Conservation (phyloP, 2,888 invertebrate genomes). For the Galerucella pusilla region DNA sequence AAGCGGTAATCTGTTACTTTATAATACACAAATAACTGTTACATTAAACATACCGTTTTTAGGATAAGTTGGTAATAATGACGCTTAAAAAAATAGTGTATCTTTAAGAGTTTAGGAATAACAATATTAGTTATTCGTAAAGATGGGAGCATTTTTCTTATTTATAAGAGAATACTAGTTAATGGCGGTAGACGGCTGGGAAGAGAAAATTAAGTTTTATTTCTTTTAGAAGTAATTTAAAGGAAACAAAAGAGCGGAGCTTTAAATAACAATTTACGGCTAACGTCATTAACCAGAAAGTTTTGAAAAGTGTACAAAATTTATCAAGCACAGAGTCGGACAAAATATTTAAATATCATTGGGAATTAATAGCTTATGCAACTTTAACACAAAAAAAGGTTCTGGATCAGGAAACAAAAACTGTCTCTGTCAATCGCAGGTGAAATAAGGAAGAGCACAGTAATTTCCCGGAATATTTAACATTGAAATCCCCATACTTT, state of each 20-base stretch:
- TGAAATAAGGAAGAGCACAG: no score
- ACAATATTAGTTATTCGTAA: neutral
- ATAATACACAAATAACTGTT: no score
- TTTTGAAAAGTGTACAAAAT: constrained; percentile 9
- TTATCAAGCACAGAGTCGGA: constrained; percentile 6
- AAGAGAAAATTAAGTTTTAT: constrained; percentile 9
- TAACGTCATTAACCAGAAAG: constrained; percentile 9
- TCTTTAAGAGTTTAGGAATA: no score
- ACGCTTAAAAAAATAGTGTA: no score
- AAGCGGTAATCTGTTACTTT: no score
- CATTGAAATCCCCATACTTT: no score
- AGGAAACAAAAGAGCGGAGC: neutral
- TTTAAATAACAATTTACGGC: constrained; percentile 18
- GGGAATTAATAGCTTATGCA: neutral
- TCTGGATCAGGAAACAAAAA: no score
- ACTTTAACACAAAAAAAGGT: no score
- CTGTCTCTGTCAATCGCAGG: no score
- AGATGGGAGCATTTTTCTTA: neutral
- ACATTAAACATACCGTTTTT: no score
- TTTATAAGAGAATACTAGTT: neutral
- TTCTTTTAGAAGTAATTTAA: constrained; percentile 4
- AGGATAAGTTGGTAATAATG: no score
- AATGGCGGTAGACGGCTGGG: constrained; percentile 12
- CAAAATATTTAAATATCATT: neutral
- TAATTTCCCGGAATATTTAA: no score